These are phyloP conservation scores for Drosophila orosa DNA, from an alignment of 1,140 invertebrate species.

Conservation along the genomic window DNA sequence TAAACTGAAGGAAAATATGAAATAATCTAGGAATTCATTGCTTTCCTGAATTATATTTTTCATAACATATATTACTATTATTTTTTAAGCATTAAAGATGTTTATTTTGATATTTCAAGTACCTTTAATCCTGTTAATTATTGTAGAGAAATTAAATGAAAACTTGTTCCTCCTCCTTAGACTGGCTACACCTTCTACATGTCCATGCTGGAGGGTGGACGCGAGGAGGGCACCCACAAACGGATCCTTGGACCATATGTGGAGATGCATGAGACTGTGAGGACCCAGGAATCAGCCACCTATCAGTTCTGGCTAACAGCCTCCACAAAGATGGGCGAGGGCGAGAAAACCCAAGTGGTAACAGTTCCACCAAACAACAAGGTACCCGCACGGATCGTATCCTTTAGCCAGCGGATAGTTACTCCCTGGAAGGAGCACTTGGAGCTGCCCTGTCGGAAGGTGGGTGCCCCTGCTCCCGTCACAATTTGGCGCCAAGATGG, in stretches of 20 bases:
- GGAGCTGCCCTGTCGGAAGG: constrained; percentile 91
- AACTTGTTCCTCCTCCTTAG: constrained; percentile 21
- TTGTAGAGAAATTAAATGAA: not conserved
- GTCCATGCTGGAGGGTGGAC: constrained; percentile 90
- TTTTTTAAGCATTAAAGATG: not conserved
- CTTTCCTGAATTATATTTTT: not conserved
- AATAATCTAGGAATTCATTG: not conserved
- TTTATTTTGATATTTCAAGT: not conserved
- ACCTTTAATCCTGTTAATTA: not conserved
- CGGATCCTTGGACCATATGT: constrained; percentile 87
- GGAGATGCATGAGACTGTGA: constrained; percentile 89
- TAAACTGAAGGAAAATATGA: not conserved
- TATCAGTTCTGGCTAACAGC: constrained; percentile 93
- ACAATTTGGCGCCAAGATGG: constrained; percentile 91
- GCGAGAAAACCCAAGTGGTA: constrained; percentile 90
- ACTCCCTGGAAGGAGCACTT: constrained; percentile 94
- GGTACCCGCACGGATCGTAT: constrained; percentile 92
- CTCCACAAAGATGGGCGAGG: constrained; percentile 92
- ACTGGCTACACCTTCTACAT: constrained; percentile 92
- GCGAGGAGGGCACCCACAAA: constrained; percentile 90
- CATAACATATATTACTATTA: not conserved
- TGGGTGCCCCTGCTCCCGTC: constrained; percentile 90
- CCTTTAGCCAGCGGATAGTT: constrained; percentile 90
- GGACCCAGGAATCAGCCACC: constrained; percentile 89
- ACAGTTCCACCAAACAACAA: constrained; percentile 91